A percentile compares a stretch with the other conserved stretches of the same genome.
These are phyloP conservation scores for Eupithecia pulchellata DNA, from an alignment of 2,888 invertebrate species.

Conservation along the genomic window DNA sequence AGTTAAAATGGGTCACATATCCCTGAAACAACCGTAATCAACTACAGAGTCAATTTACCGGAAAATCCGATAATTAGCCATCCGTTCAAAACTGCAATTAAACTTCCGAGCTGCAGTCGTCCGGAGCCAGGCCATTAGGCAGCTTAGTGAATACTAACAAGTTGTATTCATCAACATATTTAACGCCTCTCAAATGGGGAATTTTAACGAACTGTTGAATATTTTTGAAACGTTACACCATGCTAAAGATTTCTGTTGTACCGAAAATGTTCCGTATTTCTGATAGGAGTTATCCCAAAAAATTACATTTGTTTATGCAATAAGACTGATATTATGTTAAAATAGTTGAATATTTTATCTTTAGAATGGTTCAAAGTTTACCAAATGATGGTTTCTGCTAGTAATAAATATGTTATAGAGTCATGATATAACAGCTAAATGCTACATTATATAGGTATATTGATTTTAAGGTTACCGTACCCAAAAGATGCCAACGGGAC, in stretches of 20 bases:
- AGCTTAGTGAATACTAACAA: constrained; percentile 33
- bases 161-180: constrained; percentile 28
- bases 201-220: constrained; percentile 20
- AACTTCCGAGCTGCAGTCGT: constrained; percentile 16
- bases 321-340: neutral
- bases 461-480: too few species aligned
- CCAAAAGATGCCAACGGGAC: too few species aligned
- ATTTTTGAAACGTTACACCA: neutral
- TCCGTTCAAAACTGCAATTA: constrained; percentile 27
- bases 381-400: too few species aligned
- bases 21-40: neutral
- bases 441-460: too few species aligned
- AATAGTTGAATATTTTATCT: neutral
- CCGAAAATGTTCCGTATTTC: neutral
- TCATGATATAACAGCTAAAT: too few species aligned
- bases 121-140: constrained; percentile 14
- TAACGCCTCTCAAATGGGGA: constrained; percentile 6
- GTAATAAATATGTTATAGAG: too few species aligned
- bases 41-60: neutral
- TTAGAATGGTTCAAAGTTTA: too few species aligned
- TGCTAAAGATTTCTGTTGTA: neutral
- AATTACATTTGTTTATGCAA: neutral
- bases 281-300: neutral
- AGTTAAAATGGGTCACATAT: neutral
- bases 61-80: constrained; percentile 21